These are phyloP conservation scores for Penelope pileata DNA, from an alignment of 2,113 vertebrate species.

Conservation along the genomic window DNA sequence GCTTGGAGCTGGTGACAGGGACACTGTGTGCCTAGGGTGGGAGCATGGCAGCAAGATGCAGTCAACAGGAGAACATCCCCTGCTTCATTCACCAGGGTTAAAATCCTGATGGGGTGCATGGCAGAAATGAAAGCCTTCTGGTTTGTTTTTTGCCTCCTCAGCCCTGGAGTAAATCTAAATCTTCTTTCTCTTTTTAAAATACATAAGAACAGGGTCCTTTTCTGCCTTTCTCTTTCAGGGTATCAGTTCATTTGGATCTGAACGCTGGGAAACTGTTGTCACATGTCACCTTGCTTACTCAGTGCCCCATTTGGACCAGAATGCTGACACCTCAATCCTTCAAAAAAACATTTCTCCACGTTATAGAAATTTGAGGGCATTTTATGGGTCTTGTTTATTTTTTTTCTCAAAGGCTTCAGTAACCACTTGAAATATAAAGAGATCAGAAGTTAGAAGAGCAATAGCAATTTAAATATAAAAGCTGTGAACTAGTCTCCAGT, in stretches of 20 bases:
- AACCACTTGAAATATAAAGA: not conserved
- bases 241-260: not conserved
- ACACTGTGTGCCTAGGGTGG: too few relatives aligned
- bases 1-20: not conserved
- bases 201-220: not conserved
- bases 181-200: too few relatives aligned
- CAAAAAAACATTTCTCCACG: not conserved
- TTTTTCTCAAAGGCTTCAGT: not conserved
- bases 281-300: rapidly evolving
- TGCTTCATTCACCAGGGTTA: too few relatives aligned
- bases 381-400: not conserved
- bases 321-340: not conserved
- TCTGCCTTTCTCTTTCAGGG: not conserved
- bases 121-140: too few relatives aligned
- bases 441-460: not conserved
- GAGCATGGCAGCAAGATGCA: too few relatives aligned
- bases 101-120: too few relatives aligned
- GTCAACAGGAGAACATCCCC: too few relatives aligned
- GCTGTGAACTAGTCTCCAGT: not conserved
- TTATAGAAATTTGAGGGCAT: not conserved
- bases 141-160: too few relatives aligned
- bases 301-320: not conserved
- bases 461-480: not conserved
- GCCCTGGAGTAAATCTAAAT: too few relatives aligned
- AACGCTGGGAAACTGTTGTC: not conserved